Base-by-base conservation (phyloP, 2,888 invertebrate genomes). In the Pteria penguin region DNA sequence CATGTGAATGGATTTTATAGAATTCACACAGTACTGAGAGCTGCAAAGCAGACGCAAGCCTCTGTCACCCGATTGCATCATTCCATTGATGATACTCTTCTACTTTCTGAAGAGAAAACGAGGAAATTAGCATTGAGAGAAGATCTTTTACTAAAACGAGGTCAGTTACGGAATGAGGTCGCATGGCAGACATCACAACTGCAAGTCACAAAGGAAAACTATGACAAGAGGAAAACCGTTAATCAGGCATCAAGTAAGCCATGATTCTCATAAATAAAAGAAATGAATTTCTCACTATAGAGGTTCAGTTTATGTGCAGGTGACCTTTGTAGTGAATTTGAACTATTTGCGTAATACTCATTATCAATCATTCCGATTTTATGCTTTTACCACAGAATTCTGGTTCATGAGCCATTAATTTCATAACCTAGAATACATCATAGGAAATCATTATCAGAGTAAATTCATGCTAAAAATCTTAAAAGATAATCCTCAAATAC, bases 141-240 rank as follows among this genome's bases (percentile, higher is more conserved):
- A 78, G 83, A 88, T 57, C 78, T 89, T 22, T 76, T 87, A 61
- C 78, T 90, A 63, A 85, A 86, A 62, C 88, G 90, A 33, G 79
- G 86, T 31, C 89, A 90, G 79, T 78, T 92, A 27, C 81, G 86
- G 32, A 81, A 79, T 57, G 92, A 92, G 67, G 77, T 91, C 3
- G 73, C 84, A 14, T 89, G 88, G 85, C 89, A 91, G 70, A 86
- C 87, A 27, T 78, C 82, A 83, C 93, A 94, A 82, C 93, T 96
- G 82, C 95, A 95, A 91, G 94, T 94, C 88, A 94, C 93, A 86
- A 94, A 95, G 81, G 93, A 94, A 55, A 93, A 93, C 71, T 89
- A 95, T 63, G 94, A 94, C 52, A 82, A 79, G 45, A 72, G 79
- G 36, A 78, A 81, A 27, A 73, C 79, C 18, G 67, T 71, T 2